Evolutionary conservation across 1,140 invertebrate species (phyloP), one percentile per base, ranked within the genome.

Genomic region (Cyphomyrmex costatus): DNA sequence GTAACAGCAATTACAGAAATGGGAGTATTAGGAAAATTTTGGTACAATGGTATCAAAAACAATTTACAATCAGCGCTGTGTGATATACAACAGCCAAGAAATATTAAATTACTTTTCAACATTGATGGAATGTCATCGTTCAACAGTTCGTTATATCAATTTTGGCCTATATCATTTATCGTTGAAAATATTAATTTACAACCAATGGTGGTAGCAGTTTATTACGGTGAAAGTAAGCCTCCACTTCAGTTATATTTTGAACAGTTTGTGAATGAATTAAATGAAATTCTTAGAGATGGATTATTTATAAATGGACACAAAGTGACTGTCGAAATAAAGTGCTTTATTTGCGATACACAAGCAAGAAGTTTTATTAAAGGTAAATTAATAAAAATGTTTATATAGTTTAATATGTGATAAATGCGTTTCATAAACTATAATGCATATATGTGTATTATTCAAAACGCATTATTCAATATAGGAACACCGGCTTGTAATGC

Each of bases 331-430:
- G 24, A 46, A 3, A n/a, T 71, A 53, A 71, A 71, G 7, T 71
- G 68, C 49, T 46, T 46, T 46, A 46, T 46, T 71, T 71, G 68
- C 16, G 68, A 71, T 30, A 71, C 46, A 30, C 68, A 27, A 71
- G 68, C 68, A 7, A 27, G 16, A 71, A 71, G 68, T 71, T 71
- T 16, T 71, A 71, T 71, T 19, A 71, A 71, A 71, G 49, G 68
- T 46, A 27, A 36, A n/a, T 36, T 66, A 21, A n/a, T 42, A 4
- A 36, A 36, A 36, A 68, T 68, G 49, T 27, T 68, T n/a, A n/a
- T n/a, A n/a, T n/a, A n/a, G 21, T 68, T 49, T 42, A 6, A 68
- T 68, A 49, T 68, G n/a, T 56, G 53, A 56, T 56, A 56, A 33
- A 49, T 68, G 10, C n/a, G n/a, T 68, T 68, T 68, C 5, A 46